Evolutionary conservation across 2,888 invertebrate genomes (phyloP), one percentile per base, ranked within the genome.

Genomic region (Dysmachus trigonus): DNA sequence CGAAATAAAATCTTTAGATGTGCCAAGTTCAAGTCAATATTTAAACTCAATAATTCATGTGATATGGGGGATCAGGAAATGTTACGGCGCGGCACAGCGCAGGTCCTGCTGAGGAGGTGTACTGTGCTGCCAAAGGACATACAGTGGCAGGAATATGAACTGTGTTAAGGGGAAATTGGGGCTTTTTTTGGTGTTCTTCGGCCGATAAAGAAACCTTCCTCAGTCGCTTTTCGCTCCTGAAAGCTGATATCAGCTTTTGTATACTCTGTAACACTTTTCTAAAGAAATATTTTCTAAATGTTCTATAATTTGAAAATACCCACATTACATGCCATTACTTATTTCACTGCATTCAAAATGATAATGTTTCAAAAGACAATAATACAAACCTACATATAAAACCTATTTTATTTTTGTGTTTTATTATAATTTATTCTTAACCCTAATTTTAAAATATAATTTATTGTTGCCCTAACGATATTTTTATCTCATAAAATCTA

Each of bases 1-100:
- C 31, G 47, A 81, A 81, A 85, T 51, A 31, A 30, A 85, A 38
- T 74, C 38, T 71, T 71, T 79, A 77, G 85, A 86, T 86, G 86
- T 86, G 86, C 86, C 86, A 87, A 87, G 87, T 87, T 87, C 87
- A 87, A 87, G 87, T 87, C 87, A 87, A 87, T 87, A 87, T 86
- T 87, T 87, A 87, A 87, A 87, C 86, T 87, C 79, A 87, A 87
- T 87, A 87, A 87, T 87, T 87, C 86, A 87, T 86, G 53, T 15
- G 82, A 82, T 62, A 82, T 22, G 62, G 41, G 77, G 47, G 51
- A 71, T 79, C 86, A 13, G 73, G 84, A 47, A 31, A 47, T 33
- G 53, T 6, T 13, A 51, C 31, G 47, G 27, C 35, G 15, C 35
- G 10, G 15, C 13, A 71, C 6, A 31, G 73, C 84, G 84, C 84